A percentile compares a stretch with the other conserved stretches of the same genome.
Evolutionary conservation across 2,888 invertebrate genomes (phyloP).

Genomic region (Opisthograptis luteolata): DNA sequence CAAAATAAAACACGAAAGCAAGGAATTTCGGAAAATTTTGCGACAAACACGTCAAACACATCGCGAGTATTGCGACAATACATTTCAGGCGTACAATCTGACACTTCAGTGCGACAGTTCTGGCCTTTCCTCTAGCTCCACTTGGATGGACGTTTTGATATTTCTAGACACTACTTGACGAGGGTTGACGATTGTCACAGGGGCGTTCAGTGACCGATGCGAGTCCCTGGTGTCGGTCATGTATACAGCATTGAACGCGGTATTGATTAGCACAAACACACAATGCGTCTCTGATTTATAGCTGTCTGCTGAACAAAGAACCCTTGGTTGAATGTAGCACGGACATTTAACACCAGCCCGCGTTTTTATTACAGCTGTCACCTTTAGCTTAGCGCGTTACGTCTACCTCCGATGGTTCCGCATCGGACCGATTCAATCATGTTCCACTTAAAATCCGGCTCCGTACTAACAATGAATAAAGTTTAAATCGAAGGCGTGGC

Average conservation of each 20-base stretch:
- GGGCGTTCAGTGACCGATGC: constrained; percentile 8
- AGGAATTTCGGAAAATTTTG: no score
- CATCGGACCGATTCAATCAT: constrained; percentile 44
- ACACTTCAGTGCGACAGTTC: constrained; percentile 5
- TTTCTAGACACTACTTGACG: constrained; percentile 16
- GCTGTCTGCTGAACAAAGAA: constrained; percentile 26
- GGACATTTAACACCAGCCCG: constrained; percentile 37
- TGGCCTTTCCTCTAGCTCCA: constrained; percentile 14
- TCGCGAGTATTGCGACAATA: constrained; percentile 8
- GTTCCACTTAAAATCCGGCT: constrained; percentile 29
- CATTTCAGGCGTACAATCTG: constrained; percentile 6
- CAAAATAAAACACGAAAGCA: constrained; percentile 10
- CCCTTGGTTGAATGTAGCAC: constrained; percentile 22
- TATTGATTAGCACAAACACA: constrained; percentile 22
- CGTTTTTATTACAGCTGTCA: constrained; percentile 48
- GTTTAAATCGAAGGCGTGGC: no score
- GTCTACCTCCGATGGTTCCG: constrained; percentile 50
- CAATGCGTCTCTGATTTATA: constrained; percentile 23
- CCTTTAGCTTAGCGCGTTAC: constrained; percentile 41
- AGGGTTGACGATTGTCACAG: constrained; percentile 12
- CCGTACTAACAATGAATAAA: no score
- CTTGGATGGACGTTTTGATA: constrained; percentile 12
- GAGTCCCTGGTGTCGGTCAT: neutral
- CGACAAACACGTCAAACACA: no score
- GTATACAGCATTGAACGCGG: constrained; percentile 7